Percentiles rank a stretch among this genome's conserved stretches.
Evolutionary conservation across 2,797 vertebrate species (phyloP).

Genomic region (Carcharodon carcharias): DNA sequence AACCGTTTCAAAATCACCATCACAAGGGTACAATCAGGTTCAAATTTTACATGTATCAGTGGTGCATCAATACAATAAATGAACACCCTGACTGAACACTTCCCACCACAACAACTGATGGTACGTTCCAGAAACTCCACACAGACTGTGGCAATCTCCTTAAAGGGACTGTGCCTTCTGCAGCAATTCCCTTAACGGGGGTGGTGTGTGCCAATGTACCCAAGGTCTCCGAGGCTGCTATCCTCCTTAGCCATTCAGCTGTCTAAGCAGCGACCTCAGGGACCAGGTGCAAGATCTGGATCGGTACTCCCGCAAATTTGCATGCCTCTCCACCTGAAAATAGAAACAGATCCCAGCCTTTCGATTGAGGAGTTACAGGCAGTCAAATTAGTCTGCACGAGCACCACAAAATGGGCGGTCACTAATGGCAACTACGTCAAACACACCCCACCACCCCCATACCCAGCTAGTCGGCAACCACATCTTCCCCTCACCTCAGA

Average conservation of each 20-base stretch:
- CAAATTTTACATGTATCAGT: too few species aligned
- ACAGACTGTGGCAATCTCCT: too few species aligned
- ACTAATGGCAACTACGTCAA: too few species aligned
- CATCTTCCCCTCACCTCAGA: not conserved
- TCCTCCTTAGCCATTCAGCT: not conserved
- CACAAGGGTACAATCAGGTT: too few species aligned
- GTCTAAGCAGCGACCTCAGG: too few species aligned
- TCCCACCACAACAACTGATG: not conserved
- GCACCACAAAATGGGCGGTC: not conserved
- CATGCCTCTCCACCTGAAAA: not conserved
- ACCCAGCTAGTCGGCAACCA: not conserved
- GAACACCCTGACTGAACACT: too few species aligned
- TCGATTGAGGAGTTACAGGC: not conserved
- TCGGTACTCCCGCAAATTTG: not conserved
- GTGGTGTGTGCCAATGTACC: too few species aligned
- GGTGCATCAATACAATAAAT: too few species aligned
- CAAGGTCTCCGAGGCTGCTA: not conserved
- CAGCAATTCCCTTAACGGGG: not conserved
- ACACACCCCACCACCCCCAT: not conserved
- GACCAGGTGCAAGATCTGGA: not conserved
- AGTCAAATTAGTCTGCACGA: not conserved
- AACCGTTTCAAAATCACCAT: too few species aligned
- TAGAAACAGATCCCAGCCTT: not conserved
- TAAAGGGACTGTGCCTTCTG: not conserved
- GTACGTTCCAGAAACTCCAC: not conserved